These are phyloP conservation scores for Passer domesticus DNA, from an alignment of 2,113 vertebrate genomes.

Conservation along the genomic window DNA sequence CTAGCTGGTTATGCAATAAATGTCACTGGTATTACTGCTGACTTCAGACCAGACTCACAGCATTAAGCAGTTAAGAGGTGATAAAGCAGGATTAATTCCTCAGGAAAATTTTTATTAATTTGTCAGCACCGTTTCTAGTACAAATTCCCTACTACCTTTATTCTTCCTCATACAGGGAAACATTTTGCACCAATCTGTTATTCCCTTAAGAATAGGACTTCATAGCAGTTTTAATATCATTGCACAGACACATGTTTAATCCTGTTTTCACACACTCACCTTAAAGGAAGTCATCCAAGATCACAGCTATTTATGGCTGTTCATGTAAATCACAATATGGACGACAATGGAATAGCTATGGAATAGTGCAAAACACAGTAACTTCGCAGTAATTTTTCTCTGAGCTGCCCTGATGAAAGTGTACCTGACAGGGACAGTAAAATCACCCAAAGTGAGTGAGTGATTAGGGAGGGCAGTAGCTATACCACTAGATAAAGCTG, in stretches of 20 bases:
- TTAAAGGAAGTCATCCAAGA: constrained; percentile 57
- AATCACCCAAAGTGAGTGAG: background rate
- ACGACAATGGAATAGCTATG: constrained; percentile 6
- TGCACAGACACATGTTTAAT: constrained; percentile 30
- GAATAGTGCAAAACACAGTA: background rate
- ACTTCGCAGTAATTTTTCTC: background rate
- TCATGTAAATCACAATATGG: constrained; percentile 37
- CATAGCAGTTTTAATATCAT: background rate
- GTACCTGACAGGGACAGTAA: background rate
- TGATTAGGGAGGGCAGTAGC: background rate
- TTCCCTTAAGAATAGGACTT: background rate
- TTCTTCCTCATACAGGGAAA: background rate
- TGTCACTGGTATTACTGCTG: constrained; percentile 49
- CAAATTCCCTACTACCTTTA: constrained; percentile 2
- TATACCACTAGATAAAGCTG: background rate
- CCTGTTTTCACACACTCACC: constrained; percentile 34
- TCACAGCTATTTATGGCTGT: constrained; percentile 64
- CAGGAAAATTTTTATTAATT: constrained; percentile 42
- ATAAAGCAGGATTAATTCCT: constrained; percentile 77
- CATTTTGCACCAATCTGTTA: constrained; percentile 22
- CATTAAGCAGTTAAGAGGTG: constrained; percentile 76
- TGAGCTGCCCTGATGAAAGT: constrained; percentile 18
- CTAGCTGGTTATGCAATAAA: constrained; percentile 36
- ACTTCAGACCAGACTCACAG: constrained; percentile 68
- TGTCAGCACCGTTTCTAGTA: background rate